These are phyloP conservation scores for Epinephelus fuscoguttatus DNA, from an alignment of 2,113 vertebrate species.

Conservation along the genomic window DNA sequence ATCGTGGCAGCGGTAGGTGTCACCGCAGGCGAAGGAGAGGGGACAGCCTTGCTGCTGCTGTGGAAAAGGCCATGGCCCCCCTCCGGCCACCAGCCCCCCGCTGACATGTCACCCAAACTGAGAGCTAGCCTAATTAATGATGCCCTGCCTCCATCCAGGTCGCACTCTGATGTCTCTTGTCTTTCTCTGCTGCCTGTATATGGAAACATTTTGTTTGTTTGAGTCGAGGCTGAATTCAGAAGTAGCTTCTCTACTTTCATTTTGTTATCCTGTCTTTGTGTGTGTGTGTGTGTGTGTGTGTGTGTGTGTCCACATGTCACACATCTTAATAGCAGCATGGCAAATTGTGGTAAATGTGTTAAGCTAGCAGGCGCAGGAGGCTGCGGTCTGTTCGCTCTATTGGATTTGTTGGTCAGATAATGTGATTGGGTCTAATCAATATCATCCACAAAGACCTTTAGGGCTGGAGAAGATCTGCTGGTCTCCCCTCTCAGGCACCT, in stretches of 20 bases:
- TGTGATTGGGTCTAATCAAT: conserved; percentile 85
- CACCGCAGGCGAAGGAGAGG: conserved; percentile 64
- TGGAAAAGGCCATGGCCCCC: conserved; percentile 78
- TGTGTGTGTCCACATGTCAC: conserved; percentile 5
- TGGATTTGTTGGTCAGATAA: conserved; percentile 85
- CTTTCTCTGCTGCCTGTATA: conserved; percentile 7
- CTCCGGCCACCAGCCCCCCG: conserved; percentile 51
- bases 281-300: too few relatives aligned
- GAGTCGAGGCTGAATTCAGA: conserved; percentile 18
- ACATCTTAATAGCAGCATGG: conserved; percentile 69
- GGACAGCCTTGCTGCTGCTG: conserved; percentile 65
- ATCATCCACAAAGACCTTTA: conserved; percentile 82
- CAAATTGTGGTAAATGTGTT: conserved; percentile 84
- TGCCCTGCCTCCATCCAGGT: conserved; percentile 49
- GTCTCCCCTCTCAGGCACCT: conserved; percentile 57
- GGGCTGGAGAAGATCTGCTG: conserved; percentile 67
- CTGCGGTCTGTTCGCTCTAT: conserved; percentile 78
- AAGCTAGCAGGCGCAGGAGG: conserved; percentile 73
- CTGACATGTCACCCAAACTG: conserved; percentile 66
- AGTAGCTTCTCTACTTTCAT: not conserved
- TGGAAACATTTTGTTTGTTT: conserved; percentile 14
- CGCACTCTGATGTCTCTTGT: conserved; percentile 17
- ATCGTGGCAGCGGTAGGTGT: conserved; percentile 70
- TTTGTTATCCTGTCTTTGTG: not conserved
- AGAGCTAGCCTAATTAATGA: conserved; percentile 69